These are phyloP conservation scores for Neodiprion fabricii DNA, from an alignment of 1,140 invertebrate genomes.

Conservation along the genomic window DNA sequence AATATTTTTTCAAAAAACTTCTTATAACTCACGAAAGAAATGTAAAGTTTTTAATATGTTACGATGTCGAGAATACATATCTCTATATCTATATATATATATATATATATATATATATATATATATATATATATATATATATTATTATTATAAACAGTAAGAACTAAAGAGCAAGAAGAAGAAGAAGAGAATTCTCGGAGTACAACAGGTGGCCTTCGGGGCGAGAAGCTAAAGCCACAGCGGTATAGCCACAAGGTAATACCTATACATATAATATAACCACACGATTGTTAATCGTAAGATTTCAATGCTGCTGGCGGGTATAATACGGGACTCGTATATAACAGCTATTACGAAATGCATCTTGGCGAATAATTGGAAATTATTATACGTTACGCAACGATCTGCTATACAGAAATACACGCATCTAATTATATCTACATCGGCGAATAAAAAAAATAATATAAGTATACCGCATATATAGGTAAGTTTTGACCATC, in stretches of 20 bases:
- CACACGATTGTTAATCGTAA: not conserved
- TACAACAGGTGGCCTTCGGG: not conserved
- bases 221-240: not conserved
- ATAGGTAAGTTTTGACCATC: too few species aligned
- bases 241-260: not conserved
- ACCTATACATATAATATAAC: not conserved
- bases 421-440: not conserved
- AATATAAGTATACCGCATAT: not conserved
- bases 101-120: too few species aligned
- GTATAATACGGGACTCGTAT: not conserved
- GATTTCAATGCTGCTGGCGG: not conserved
- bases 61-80: too few species aligned
- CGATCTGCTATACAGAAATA: not conserved
- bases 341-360: not conserved
- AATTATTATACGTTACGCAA: constrained; percentile 2
- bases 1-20: too few species aligned
- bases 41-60: too few species aligned
- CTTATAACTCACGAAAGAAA: too few species aligned
- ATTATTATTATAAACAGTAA: too few species aligned
- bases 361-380: not conserved
- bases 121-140: too few species aligned
- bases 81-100: too few species aligned
- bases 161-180: too few species aligned
- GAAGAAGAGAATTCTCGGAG: not conserved
- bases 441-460: not conserved